Conservation (phyloP, 2,797 vertebrate genomes). For the Eremophila alpestris region DNA sequence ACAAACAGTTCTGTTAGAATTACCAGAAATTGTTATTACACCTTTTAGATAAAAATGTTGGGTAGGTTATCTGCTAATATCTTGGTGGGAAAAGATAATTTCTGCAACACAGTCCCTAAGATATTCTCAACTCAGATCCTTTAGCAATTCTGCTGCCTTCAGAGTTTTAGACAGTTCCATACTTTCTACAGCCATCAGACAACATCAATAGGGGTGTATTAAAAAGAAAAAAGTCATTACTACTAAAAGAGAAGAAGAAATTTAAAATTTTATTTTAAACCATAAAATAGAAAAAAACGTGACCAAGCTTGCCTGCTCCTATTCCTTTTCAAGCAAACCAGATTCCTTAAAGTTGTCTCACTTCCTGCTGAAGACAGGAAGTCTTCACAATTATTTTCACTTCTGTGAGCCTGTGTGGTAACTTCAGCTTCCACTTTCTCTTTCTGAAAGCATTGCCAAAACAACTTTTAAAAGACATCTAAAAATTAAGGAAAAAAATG, state of each 20-base stretch:
- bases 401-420: neutral
- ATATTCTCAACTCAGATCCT: neutral
- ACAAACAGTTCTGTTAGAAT: neutral
- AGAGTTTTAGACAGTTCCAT: neutral
- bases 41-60: neutral
- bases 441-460: neutral
- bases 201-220: neutral
- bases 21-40: neutral
- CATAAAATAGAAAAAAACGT: neutral
- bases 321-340: neutral
- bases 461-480: neutral
- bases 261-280: neutral
- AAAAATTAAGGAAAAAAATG: neutral
- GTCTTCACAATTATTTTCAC: neutral
- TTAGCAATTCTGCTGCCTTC: neutral
- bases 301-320: neutral
- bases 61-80: neutral
- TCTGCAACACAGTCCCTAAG: accelerated
- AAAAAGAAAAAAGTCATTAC: neutral
- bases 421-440: neutral
- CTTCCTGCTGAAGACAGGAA: neutral
- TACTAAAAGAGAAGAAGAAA: neutral
- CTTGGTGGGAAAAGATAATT: neutral
- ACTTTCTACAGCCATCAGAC: neutral
- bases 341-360: neutral